Conservation (phyloP, 2,797 vertebrate species). For the Martes flavigula region DNA sequence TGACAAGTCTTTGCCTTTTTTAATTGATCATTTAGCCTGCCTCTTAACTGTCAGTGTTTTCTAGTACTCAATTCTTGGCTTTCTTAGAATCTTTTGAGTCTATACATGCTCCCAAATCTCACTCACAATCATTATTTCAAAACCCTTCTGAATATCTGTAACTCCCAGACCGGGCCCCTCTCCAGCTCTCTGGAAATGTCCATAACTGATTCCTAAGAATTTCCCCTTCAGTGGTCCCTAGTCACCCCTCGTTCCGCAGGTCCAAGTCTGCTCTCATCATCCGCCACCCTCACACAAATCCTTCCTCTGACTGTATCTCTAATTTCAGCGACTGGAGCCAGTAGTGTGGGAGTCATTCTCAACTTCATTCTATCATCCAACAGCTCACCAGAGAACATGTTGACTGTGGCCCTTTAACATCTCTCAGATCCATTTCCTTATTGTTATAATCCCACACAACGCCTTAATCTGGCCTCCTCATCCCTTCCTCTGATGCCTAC, state of each 20-base stretch:
- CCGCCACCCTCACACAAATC: not conserved
- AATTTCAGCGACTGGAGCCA: not conserved
- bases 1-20: not conserved
- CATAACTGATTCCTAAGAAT: not conserved
- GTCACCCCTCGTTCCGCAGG: not conserved
- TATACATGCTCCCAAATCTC: not conserved
- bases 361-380: not conserved
- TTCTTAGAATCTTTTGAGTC: not conserved
- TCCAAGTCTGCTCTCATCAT: not conserved
- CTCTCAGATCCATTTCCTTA: not conserved
- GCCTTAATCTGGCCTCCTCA: not conserved
- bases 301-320: not conserved
- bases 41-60: slow-evolving; percentile 5
- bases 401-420: not conserved
- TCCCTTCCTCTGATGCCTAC: not conserved
- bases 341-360: not conserved
- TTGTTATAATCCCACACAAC: not conserved
- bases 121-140: not conserved
- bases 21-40: not conserved
- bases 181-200: not conserved
- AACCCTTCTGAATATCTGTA: not conserved
- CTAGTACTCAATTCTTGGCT: not conserved
- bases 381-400: not conserved
- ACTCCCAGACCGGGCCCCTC: not conserved
- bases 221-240: not conserved